Base-by-base conservation (phyloP, 1,140 invertebrate genomes). In the Drosophila subpulchrella region DNA sequence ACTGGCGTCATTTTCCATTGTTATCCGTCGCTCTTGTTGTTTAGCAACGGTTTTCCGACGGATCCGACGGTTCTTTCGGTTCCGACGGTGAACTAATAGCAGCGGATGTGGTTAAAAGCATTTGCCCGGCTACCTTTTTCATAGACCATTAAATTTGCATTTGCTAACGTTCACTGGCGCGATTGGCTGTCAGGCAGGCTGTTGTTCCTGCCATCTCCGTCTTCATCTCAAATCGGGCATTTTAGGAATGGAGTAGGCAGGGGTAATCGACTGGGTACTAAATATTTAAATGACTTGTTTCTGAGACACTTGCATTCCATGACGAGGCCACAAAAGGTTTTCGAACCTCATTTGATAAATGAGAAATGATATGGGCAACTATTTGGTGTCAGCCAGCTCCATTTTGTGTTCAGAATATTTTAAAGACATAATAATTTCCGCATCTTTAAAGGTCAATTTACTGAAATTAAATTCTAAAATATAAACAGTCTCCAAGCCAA, bases 121-220 rank as follows among this genome's bases (percentile, higher is more conserved):
- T 86, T 86, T 88, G 67, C 79, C 83, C 67, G 57, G 80, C 83
- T 88, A 83, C 80, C 83, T 88, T 88, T 88, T 80, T 78, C 76
- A 88, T 88, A 88, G 79, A 89, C 84, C 83, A 88, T 88, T 88
- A 88, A 88, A 88, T 88, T 88, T 88, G 83, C 83, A 89, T 88
- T 88, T 88, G 84, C 78, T 55, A 36, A 36, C 44, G 83, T 63
- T 88, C 83, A 89, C 84, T 83, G 73, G 83, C 72, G 57, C 75
- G 60, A 88, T 89, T 88, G 79, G 41, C 75, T 63, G 71, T 58
- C 61, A 59, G 41, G 44, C 32, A 53, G 39, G 36, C 44, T 53
- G 50, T 17, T 51, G 48, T 51, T 38, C 38, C 27, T 27, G 13
- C 30, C 48, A 20, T 15, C 50, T 62, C 50, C 50, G 44, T 63